Percentiles rank a stretch among this genome's conserved stretches.
These are phyloP conservation scores for Hyles lineata DNA, from an alignment of 2,888 invertebrate species.

Conservation along the genomic window DNA sequence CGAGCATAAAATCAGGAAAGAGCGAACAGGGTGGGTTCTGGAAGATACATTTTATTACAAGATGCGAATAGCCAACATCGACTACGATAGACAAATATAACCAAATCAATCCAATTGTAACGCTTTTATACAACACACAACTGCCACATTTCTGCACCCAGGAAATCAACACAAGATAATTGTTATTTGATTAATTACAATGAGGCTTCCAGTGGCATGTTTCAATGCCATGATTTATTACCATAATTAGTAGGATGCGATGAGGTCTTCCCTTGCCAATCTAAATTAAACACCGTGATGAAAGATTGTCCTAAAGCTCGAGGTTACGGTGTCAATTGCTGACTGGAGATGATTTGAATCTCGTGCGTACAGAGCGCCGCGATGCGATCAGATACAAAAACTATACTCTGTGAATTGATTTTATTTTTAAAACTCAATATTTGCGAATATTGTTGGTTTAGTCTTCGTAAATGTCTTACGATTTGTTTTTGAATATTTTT, in stretches of 20 bases:
- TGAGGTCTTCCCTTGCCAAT: slow-evolving; percentile 30
- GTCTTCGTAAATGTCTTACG: background rate
- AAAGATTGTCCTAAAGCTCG: slow-evolving; percentile 52
- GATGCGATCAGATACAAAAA: slow-evolving; percentile 26
- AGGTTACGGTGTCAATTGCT: slow-evolving; percentile 78
- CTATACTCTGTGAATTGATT: background rate
- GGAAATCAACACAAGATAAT: no score
- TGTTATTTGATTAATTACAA: background rate
- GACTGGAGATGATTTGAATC: slow-evolving; percentile 60
- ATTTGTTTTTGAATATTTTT: background rate
- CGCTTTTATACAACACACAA: no score
- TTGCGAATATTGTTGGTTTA: background rate
- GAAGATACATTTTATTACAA: no score
- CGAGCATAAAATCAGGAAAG: no score
- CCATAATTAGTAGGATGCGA: slow-evolving; percentile 21
- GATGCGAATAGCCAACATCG: no score
- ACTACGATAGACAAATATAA: no score
- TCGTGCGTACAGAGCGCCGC: slow-evolving; percentile 34
- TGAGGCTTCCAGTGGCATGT: slow-evolving; percentile 3
- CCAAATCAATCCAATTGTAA: no score
- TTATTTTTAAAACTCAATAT: background rate
- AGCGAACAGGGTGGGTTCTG: no score
- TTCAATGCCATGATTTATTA: slow-evolving; percentile 28
- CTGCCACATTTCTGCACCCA: no score
- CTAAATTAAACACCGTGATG: slow-evolving; percentile 31